phyloP scores from a whole-genome alignment of 2,113 vertebrate species.

The Zeus faber region DNA sequence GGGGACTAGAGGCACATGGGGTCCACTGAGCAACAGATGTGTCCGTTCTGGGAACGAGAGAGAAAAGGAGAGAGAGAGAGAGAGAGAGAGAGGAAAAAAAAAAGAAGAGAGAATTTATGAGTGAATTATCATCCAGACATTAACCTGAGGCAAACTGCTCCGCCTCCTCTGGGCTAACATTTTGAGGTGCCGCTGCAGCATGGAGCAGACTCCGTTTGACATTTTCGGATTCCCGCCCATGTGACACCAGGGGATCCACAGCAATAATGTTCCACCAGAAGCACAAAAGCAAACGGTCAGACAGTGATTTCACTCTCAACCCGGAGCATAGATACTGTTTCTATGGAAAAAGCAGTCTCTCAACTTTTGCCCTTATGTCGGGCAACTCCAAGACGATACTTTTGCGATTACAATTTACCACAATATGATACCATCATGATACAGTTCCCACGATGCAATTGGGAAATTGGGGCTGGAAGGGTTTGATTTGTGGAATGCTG shows the following conservation, averaged over 20 bases:
- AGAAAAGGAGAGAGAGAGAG: conserved; percentile 1
- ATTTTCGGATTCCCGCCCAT: conserved; percentile 39
- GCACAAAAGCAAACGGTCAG: conserved; percentile 28
- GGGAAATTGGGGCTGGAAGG: too few species aligned
- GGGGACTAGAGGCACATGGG: conserved; percentile 98
- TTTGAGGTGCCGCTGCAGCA: conserved; percentile 19
- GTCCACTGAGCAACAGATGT: conserved; percentile 98
- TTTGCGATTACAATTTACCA: too few species aligned
- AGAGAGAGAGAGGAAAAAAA: conserved; percentile 16
- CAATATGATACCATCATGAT: too few species aligned
- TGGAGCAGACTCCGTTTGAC: conserved; percentile 27
- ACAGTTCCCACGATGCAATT: too few species aligned
- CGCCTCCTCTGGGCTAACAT: conserved; percentile 20
- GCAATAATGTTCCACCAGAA: conserved; percentile 20
- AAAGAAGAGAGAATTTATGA: conserved; percentile 12
- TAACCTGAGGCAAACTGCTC: conserved; percentile 22
- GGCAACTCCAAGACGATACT: too few species aligned
- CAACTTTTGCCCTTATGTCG: too few species aligned
- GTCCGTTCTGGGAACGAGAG: conserved; percentile 83
- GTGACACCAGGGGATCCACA: conserved; percentile 21
- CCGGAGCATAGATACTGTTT: too few species aligned
- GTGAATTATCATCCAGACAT: conserved; percentile 23
- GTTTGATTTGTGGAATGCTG: too few species aligned
- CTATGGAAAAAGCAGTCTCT: too few species aligned
- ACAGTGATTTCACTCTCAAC: conserved; percentile 15